Evolutionary conservation across 2,797 vertebrate genomes (phyloP), one percentile per base, ranked within the genome.

Genomic region (Sphaeramia orbicularis): DNA sequence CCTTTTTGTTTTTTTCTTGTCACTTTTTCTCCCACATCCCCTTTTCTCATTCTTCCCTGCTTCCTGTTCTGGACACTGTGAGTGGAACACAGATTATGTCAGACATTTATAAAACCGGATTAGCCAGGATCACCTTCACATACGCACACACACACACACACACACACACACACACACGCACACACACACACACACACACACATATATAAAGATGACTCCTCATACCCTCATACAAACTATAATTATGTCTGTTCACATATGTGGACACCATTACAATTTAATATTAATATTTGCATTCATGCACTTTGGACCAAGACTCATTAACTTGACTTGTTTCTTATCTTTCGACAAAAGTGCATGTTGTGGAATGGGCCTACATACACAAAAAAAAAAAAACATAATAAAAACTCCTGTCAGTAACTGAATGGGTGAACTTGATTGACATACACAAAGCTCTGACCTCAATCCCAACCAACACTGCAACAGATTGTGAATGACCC

Each of bases 111-210:
- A 87, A 91, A 87, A 83, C 73, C 71, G 70, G 90, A 92, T 92
- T 92, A 93, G 79, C 87, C 35, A 32, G 86, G 86, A 90, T 92
- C 89, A 92, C 89, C 89, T 91, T 90, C 86, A 86, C 58, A 57
- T 76, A 70, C 35, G 24, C 65, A 74, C 44, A 43, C 35, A 53
- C 32, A 48, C 51, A 68, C 24, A 9, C 43, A 16, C 68, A 65
- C 44, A 53, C 55, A 19, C 50, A 24, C 35, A 45, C 37, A 24
- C 21, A 60, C 16, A 56, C 35, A 54, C 50, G 56, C n/a, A 38
- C 36, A 53, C 41, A 24, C 50, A 65, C 65, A 43, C n/a, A 19
- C 58, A 51, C 36, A 50, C 64, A 64, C 15, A 14, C 53, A 74
- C 54, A 68, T 38, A 74, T 40, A 72, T 50, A 51, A 57, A 41